phyloP scores from a whole-genome alignment of 2,113 vertebrate species.

The Corythaeola cristata region DNA sequence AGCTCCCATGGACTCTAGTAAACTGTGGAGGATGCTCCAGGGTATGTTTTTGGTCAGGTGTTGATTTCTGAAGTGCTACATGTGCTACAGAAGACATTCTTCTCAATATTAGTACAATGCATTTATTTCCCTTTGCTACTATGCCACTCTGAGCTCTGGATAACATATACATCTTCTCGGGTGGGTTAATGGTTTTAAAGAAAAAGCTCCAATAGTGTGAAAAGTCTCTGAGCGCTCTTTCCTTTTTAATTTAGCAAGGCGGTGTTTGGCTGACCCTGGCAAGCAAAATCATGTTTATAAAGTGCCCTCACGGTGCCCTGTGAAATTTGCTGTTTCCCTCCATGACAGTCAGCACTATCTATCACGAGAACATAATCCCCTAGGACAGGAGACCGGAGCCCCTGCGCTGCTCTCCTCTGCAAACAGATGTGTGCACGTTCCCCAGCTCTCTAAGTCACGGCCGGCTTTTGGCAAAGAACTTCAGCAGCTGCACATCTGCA shows the following conservation, averaged over 20 bases:
- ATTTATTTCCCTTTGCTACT: not conserved
- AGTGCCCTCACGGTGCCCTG: not conserved
- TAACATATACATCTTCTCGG: not conserved
- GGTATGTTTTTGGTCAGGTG: not conserved
- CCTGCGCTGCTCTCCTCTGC: constrained; percentile 6
- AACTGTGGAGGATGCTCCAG: not conserved
- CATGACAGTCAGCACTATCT: not conserved
- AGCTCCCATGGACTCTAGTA: not conserved
- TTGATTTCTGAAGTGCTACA: not conserved
- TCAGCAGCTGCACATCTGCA: constrained; percentile 62
- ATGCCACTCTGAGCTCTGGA: not conserved
- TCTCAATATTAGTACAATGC: not conserved
- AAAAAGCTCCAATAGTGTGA: not conserved
- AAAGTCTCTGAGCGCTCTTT: not conserved
- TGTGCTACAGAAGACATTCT: not conserved
- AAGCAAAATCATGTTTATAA: not conserved
- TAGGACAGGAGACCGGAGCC: not conserved
- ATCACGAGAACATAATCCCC: not conserved
- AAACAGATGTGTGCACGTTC: constrained; percentile 32
- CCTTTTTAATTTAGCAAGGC: not conserved
- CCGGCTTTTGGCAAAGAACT: constrained; percentile 16
- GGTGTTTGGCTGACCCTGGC: not conserved
- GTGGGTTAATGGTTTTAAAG: not conserved
- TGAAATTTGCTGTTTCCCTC: constrained; percentile 23
- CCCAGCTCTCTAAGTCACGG: constrained; percentile 6